Base-by-base conservation (phyloP, 2,888 invertebrate genomes). In the Metallyticus violacea region DNA sequence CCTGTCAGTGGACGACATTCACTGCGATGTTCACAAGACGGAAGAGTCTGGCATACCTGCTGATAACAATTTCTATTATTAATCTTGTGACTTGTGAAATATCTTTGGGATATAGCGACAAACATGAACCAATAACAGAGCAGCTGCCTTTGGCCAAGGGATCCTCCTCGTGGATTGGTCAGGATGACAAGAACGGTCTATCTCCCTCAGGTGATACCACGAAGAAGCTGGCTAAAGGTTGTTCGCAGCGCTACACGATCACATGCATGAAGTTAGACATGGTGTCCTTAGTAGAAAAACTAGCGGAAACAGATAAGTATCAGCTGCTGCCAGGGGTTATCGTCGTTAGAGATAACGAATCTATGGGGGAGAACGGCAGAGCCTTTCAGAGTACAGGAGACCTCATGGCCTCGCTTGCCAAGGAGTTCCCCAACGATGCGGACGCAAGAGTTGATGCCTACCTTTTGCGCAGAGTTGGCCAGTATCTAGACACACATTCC, bases 261-360 rank as follows among this genome's bases (percentile, higher is more conserved):
- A 96, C 96, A 90, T 97, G 97, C 90, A 92, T 97, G 77, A 97
- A 97, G 90, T 92, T 97, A 88, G 96, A 97, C 89, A 94, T 96
- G 81, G 94, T 96, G 1, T 95, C 95, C 5, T 94, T 97, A 90
- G 93, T 97, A 88, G 97, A 97, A 90, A 94, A 95, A 82, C 90
- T 97, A 62, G 94, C 95, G 89, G 95, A 95, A 90, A 94, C 95
- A 89, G 95, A 96, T 91, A 89, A 88, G 30, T 93, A 96, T 6
- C 93, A 93, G 88, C 93, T 97, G 15, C 90, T 96, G 7, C 96
- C 97, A 0, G 97, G 97, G 88, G 93, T 97, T 1, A 95, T 95
- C 89, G 93, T 97, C 27, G 94, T 96, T 77, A 95, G 95, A 88
- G 88, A 87, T 26, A 87, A 87, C 82, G 77, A 29, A 26, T 85